A percentile compares a stretch with the other conserved stretches of the same genome.
Evolutionary conservation across 2,113 vertebrate genomes (phyloP).

Genomic region (Pogonocichla stellata): DNA sequence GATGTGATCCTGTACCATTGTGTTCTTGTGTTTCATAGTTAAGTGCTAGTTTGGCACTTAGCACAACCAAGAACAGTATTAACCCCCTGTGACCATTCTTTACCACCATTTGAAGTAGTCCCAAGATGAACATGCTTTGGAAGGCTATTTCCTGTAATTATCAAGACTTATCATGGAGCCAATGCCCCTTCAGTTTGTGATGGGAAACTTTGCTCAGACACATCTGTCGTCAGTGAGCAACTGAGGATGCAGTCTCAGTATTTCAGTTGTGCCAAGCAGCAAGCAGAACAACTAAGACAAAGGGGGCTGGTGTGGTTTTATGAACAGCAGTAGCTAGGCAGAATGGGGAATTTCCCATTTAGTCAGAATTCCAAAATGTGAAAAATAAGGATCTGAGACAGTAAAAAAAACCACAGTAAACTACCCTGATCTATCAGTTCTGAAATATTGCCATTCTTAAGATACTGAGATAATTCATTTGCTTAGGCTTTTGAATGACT

Average conservation of each 20-base stretch:
- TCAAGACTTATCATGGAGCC: neutral
- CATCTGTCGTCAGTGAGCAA: neutral
- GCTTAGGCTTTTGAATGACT: neutral
- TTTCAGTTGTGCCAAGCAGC: neutral
- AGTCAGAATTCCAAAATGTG: neutral
- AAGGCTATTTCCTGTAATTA: neutral
- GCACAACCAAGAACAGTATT: neutral
- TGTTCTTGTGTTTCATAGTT: accelerated
- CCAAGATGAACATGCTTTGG: neutral
- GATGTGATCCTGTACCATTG: neutral
- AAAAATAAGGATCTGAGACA: neutral
- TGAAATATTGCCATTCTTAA: neutral
- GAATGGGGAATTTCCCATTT: neutral
- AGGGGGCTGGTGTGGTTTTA: neutral
- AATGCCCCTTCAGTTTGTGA: neutral
- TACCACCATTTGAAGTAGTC: neutral
- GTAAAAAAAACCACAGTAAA: neutral
- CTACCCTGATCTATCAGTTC: neutral
- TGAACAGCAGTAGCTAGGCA: neutral
- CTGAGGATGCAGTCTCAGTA: accelerated
- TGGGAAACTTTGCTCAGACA: neutral
- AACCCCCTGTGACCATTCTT: neutral
- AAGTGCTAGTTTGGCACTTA: neutral
- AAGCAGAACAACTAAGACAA: neutral
- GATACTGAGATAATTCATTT: neutral